Conservation (phyloP, 2,888 invertebrate species). For the Polydrusus pterygomalis region DNA sequence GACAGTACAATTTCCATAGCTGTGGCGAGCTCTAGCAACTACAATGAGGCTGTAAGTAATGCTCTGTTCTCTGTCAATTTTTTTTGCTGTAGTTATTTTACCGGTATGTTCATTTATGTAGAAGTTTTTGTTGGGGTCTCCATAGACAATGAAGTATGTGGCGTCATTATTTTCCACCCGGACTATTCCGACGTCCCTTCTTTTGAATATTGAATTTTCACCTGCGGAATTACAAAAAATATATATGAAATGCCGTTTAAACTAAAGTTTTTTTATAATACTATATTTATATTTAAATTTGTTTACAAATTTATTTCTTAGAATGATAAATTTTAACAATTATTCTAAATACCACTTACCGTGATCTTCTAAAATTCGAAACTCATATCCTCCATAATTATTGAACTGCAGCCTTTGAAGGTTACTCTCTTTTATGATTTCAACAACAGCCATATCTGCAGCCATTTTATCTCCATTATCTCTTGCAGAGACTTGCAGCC, state of each 20-base stretch:
- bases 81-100: constrained; percentile 83
- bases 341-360: constrained; percentile 25
- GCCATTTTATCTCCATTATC: constrained; percentile 87
- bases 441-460: constrained; percentile 84
- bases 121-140: constrained; percentile 86
- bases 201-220: constrained; percentile 75
- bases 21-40: constrained; percentile 84
- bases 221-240: constrained; percentile 70
- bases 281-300: too few species aligned
- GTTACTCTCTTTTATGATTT: constrained; percentile 84
- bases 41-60: constrained; percentile 85
- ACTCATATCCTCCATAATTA: constrained; percentile 85
- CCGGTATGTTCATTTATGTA: constrained; percentile 87
- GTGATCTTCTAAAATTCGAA: constrained; percentile 86
- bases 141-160: constrained; percentile 85
- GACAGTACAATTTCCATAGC: constrained; percentile 86
- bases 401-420: constrained; percentile 85
- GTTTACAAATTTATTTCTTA: not conserved
- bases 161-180: constrained; percentile 73
- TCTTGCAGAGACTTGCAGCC: constrained; percentile 84
- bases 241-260: too few species aligned
- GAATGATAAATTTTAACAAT: not conserved
- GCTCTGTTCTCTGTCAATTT: constrained; percentile 89
- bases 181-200: constrained; percentile 86
- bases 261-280: too few species aligned